Evolutionary conservation across 2,113 vertebrate species (phyloP).

Genomic region (Clupea harengus): DNA sequence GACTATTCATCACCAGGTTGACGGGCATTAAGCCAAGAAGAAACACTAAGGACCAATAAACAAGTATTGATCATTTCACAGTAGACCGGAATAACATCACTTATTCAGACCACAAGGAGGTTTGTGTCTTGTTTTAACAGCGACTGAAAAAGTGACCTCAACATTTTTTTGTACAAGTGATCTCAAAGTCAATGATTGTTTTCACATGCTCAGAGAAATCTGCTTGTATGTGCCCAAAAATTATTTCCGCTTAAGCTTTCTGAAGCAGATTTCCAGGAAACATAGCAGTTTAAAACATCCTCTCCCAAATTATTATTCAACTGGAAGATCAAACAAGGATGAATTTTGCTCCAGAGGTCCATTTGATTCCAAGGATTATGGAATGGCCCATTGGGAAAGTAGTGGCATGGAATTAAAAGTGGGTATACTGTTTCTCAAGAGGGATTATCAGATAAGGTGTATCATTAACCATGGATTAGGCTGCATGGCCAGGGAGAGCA

Average conservation of each 20-base stretch:
- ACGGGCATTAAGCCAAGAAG: neutral
- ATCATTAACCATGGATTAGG: conserved; percentile 70
- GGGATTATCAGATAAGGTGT: conserved; percentile 68
- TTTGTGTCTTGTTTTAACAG: neutral
- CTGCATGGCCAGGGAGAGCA: conserved; percentile 39
- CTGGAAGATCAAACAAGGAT: conserved; percentile 38
- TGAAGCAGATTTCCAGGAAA: neutral
- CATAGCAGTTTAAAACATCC: neutral
- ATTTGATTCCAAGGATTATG: conserved; percentile 54
- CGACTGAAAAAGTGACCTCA: neutral
- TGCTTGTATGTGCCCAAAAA: neutral
- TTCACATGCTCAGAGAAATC: neutral
- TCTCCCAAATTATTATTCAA: neutral
- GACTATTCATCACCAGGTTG: neutral
- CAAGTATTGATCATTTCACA: neutral
- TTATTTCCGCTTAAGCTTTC: neutral
- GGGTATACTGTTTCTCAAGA: conserved; percentile 51
- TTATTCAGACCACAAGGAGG: neutral
- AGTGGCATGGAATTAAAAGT: conserved; percentile 35
- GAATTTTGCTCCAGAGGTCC: conserved; percentile 25
- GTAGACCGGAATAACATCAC: neutral
- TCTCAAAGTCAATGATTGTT: neutral
- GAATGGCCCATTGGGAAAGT: conserved; percentile 48
- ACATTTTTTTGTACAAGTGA: neutral
- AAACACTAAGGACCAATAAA: neutral